Base-by-base conservation (phyloP, 2,797 vertebrate genomes). In the Rhynchonycteris naso region DNA sequence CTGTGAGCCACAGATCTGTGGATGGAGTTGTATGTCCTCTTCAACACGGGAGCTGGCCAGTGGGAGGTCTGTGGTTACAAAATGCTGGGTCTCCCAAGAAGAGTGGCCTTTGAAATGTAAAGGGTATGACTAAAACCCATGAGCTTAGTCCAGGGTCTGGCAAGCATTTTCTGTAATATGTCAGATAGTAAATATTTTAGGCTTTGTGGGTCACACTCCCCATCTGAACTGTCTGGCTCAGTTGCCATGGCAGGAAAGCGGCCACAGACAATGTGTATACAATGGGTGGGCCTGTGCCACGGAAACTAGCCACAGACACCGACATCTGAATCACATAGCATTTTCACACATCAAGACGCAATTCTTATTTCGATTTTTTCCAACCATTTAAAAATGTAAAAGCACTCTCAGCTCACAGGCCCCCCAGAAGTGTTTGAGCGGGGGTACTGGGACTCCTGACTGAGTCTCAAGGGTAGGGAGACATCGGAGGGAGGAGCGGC, bases 211-310 rank as follows among this genome's bases (percentile, higher is more conserved):
- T 58, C 43, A 26, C 13, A 26, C 30, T 33, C 50, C 35, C 56
- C 50, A 69, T 54, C 52, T 71, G 66, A 58, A 43, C 24, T 58
- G 2, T 43, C 30, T 1, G 30, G 16, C 30, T 63, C 8, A 2
- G 12, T 18, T 47, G 3, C 47, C 5, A 26, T 0, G 8, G 26
- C 28, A 2, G 0, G 12, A 47, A 13, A 19, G 30, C 15, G 7
- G 66, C 19, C 2, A 2, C 1, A 4, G 47, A 9, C 0, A 4
- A 14, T 28, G 26, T 11, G 2, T 13, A 12, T 1, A 1, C 0
- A 26, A 18, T 1, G 35, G n/a, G 26, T 3, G 0, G 19, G 52
- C 24, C 79, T 14, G 10, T 0, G 2, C 13, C 2, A 9, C 7
- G 0, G 2, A 52, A 13, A 4, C 76, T 6, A 30, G 1, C 33